Evolutionary conservation across 1,140 invertebrate species (phyloP).

Genomic region (Trachymyrmex cornetzi): DNA sequence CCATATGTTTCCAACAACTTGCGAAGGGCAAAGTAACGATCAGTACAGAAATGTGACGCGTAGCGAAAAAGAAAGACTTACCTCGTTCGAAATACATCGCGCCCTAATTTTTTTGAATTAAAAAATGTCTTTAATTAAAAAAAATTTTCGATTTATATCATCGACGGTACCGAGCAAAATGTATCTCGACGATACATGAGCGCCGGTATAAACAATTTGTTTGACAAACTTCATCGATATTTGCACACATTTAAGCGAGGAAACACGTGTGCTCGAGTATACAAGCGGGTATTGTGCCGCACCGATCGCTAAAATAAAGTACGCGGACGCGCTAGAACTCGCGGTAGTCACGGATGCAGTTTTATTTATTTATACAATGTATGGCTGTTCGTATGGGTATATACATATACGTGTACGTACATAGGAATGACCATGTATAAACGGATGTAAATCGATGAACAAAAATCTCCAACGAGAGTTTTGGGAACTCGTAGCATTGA

Average conservation of each 20-base stretch:
- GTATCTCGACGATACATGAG: constrained; percentile 8
- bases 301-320: constrained; percentile 23
- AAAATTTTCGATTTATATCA: constrained; percentile 28
- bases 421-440: constrained; percentile 29
- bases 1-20: constrained; percentile 4
- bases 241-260: constrained; percentile 22
- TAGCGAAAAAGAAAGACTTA: background rate
- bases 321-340: constrained; percentile 34
- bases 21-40: constrained; percentile 4
- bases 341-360: constrained; percentile 58
- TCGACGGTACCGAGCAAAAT: constrained; percentile 5
- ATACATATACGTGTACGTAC: background rate
- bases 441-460: constrained; percentile 71
- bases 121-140: constrained; percentile 3
- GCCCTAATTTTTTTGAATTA: background rate
- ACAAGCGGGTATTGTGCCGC: constrained; percentile 23
- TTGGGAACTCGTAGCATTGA: constrained; percentile 13
- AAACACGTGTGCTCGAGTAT: constrained; percentile 39
- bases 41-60: background rate
- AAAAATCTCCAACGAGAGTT: constrained; percentile 54
- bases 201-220: constrained; percentile 45
- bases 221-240: constrained; percentile 54
- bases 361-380: constrained; percentile 43
- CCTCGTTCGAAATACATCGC: background rate
- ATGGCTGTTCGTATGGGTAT: background rate